Conservation (phyloP, 2,888 invertebrate genomes). For the Ornithoptera alexandrae region DNA sequence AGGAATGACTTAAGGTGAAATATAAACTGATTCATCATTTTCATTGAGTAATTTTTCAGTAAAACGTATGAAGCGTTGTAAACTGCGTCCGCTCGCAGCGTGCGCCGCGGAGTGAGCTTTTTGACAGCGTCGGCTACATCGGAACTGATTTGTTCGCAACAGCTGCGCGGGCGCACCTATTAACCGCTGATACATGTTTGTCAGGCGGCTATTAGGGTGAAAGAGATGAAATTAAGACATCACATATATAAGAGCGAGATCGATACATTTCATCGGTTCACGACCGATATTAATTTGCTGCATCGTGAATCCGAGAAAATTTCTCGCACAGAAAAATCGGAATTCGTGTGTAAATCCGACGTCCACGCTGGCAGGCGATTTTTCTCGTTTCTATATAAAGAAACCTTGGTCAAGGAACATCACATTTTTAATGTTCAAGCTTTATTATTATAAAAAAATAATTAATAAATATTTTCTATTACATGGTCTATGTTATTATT, state of each 20-base stretch:
- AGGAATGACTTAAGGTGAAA: too few species aligned
- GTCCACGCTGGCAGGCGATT: slow-evolving; percentile 63
- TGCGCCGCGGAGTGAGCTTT: slow-evolving; percentile 64
- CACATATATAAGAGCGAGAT: slow-evolving; percentile 73
- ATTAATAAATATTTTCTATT: too few species aligned
- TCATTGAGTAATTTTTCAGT: too few species aligned
- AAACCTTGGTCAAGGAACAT: slow-evolving; percentile 66
- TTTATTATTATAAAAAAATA: slow-evolving; percentile 15
- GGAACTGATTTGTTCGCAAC: slow-evolving; percentile 79
- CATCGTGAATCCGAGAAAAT: slow-evolving; percentile 71
- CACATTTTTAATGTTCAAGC: slow-evolving; percentile 32
- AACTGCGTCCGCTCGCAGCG: slow-evolving; percentile 48
- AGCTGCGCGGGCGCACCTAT: slow-evolving; percentile 79
- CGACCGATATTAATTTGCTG: slow-evolving; percentile 74
- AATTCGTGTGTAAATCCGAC: slow-evolving; percentile 65
- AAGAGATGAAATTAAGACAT: slow-evolving; percentile 72
- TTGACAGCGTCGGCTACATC: slow-evolving; percentile 79
- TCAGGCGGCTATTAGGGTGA: slow-evolving; percentile 79
- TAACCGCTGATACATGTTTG: slow-evolving; percentile 81
- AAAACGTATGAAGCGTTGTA: not conserved
- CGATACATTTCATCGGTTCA: slow-evolving; percentile 74
- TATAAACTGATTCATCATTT: too few species aligned
- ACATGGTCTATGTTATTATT: too few species aligned
- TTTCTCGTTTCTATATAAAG: slow-evolving; percentile 69
- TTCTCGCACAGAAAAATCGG: slow-evolving; percentile 68